phyloP scores from a whole-genome alignment of 2,888 invertebrate genomes.

The Dastarcus helophoroides region DNA sequence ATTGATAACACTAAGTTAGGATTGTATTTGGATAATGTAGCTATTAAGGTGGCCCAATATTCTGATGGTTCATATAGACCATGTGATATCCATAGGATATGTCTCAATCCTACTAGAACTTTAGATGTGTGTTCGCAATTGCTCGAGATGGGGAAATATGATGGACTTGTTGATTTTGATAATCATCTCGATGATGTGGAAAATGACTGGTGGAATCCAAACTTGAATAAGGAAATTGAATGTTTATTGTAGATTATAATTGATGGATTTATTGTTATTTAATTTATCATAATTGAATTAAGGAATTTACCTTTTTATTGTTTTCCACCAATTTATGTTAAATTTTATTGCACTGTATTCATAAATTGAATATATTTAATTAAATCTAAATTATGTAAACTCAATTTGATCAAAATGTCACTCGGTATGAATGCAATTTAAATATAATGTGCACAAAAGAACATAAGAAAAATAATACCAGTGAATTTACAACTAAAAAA shows the following conservation, averaged over 20 bases:
- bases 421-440: too few relatives aligned
- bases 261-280: too few relatives aligned
- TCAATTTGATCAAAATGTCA: too few relatives aligned
- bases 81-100: slow-evolving; percentile 36
- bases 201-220: slow-evolving; percentile 78
- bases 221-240: slow-evolving; percentile 50
- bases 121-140: slow-evolving; percentile 59
- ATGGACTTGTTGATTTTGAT: slow-evolving; percentile 87
- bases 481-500: too few relatives aligned
- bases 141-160: slow-evolving; percentile 58
- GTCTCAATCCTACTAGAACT: slow-evolving; percentile 39
- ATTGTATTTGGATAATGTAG: slow-evolving; percentile 47
- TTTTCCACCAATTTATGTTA: not conserved
- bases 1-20: slow-evolving; percentile 71
- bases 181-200: slow-evolving; percentile 88
- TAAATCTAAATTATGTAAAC: too few relatives aligned
- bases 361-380: too few relatives aligned
- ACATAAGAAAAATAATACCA: too few relatives aligned
- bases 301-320: slow-evolving; percentile 4
- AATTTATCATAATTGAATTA: not conserved
- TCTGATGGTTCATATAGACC: slow-evolving; percentile 67
- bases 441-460: too few relatives aligned
- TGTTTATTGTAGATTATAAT: slow-evolving; percentile 19
- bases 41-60: slow-evolving; percentile 62
- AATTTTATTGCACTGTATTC: too few relatives aligned